Evolutionary conservation across 23 tunicate species (phyloP).

Genomic region (Clavelina lepadiformis): DNA sequence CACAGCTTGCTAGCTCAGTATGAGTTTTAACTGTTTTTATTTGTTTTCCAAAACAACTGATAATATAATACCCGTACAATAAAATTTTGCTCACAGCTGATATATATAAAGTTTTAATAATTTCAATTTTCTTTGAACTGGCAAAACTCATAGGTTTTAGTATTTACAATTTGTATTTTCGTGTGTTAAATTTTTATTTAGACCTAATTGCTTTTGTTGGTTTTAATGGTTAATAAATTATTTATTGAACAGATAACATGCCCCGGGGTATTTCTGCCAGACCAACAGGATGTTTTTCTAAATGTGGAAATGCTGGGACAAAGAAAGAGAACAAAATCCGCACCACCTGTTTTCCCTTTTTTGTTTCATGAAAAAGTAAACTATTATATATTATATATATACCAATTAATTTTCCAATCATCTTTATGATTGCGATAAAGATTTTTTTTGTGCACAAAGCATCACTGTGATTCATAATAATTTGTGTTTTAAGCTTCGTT

Average conservation of each 20-base stretch:
- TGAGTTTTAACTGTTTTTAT: too few relatives aligned
- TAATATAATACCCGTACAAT: too few relatives aligned
- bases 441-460: too few relatives aligned
- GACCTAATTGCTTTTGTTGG: background rate
- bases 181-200: background rate
- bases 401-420: background rate
- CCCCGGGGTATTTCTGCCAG: slow-evolving; percentile 88
- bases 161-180: background rate
- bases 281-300: slow-evolving; percentile 69
- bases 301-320: slow-evolving; percentile 86
- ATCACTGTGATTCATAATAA: too few relatives aligned
- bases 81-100: too few relatives aligned
- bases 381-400: background rate
- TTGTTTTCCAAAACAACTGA: too few relatives aligned
- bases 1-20: too few relatives aligned
- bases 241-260: slow-evolving; percentile 95
- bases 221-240: background rate
- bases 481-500: slow-evolving; percentile 54
- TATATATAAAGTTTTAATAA: too few relatives aligned
- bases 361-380: slow-evolving; percentile 86
- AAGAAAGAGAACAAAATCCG: slow-evolving; percentile 53
- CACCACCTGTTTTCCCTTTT: slow-evolving; percentile 90
- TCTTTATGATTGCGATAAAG: too few relatives aligned
- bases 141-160: too few relatives aligned
- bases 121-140: too few relatives aligned